Percentiles rank a stretch among this genome's conserved stretches.
These are phyloP conservation scores for Leuciscus idus DNA, from an alignment of 2,113 vertebrate genomes.

Conservation along the genomic window DNA sequence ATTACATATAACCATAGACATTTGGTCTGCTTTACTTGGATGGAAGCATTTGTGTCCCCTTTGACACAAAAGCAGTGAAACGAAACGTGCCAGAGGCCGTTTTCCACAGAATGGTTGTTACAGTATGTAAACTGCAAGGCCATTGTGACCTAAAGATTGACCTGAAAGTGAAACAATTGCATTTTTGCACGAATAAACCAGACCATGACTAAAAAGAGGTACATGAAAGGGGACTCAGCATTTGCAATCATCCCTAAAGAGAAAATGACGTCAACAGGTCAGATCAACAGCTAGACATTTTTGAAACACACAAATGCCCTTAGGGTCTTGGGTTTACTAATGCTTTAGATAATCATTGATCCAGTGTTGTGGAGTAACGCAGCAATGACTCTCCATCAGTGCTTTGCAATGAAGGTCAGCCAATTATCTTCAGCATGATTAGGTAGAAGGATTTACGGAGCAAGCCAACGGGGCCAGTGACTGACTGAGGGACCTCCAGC, in stretches of 20 bases:
- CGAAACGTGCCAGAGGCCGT: background rate
- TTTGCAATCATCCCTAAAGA: background rate
- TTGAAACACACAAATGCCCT: background rate
- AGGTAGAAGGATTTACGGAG: slow-evolving; percentile 3
- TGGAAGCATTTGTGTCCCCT: background rate
- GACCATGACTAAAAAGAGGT: background rate
- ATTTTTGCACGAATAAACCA: background rate
- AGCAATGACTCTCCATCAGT: background rate
- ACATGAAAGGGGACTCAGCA: background rate
- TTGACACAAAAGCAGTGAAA: background rate
- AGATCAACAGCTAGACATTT: background rate
- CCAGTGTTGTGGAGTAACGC: slow-evolving; percentile 3
- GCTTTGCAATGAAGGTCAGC: slow-evolving; percentile 32
- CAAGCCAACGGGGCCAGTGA: background rate
- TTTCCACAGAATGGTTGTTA: slow-evolving; percentile 8
- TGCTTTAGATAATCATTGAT: slow-evolving; percentile 31
- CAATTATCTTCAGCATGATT: slow-evolving; percentile 1
- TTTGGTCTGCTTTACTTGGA: background rate
- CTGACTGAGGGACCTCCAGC: background rate
- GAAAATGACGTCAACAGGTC: background rate
- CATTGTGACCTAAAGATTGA: background rate
- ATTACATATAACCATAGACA: background rate
- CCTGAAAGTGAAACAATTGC: slow-evolving; percentile 12
- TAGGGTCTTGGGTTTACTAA: background rate
- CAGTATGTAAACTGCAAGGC: slow-evolving; percentile 2